Evolutionary conservation across 1,140 invertebrate species (phyloP), one percentile per base, ranked within the genome.

Genomic region (Lepeophtheirus salmonis): DNA sequence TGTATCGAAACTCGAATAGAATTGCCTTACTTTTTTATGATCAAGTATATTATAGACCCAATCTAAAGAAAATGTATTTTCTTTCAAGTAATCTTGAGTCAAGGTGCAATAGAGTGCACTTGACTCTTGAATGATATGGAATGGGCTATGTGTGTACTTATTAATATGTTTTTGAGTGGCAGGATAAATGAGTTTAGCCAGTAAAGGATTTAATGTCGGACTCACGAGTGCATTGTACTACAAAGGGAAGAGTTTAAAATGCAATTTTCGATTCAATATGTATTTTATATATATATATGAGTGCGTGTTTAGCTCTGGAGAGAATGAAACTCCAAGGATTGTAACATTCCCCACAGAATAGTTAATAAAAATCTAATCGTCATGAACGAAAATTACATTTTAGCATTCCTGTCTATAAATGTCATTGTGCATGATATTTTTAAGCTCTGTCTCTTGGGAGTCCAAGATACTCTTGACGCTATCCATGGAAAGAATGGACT

Each of bases 41-140:
- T 90, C 83, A 10, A 98, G 70, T 64, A 97, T 90, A 71, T 98
- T 97, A 68, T 89, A 86, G 0, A 98, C 82, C 94, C 92, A 97
- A 84, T 95, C 70, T 56, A 82, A 78, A 64, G 63, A 64, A 67
- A 66, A 63, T 14, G 23, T 25, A n/a, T 62, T 54, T 56, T 14
- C 18, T 4, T 26, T 22, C 17, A 59, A 30, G 20, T 16, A 53
- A 17, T 16, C 21, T n/a, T 13, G n/a, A 24, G 48, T 62, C 4
- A 56, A 17, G 22, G 55, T 30, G 20, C 25, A 17, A 57, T 26
- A 50, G 23, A 61, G 24, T 21, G 48, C 69, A 51, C 96, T 73
- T 70, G 81, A 78, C 0, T 86, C 86, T 24, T 84, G 67, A 4
- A 88, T 89, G 4, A 91, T 17, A 69, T 81, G 80, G 12, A 77